Base-by-base conservation (phyloP, 2,797 vertebrate genomes). In the Heliangelus exortis region DNA sequence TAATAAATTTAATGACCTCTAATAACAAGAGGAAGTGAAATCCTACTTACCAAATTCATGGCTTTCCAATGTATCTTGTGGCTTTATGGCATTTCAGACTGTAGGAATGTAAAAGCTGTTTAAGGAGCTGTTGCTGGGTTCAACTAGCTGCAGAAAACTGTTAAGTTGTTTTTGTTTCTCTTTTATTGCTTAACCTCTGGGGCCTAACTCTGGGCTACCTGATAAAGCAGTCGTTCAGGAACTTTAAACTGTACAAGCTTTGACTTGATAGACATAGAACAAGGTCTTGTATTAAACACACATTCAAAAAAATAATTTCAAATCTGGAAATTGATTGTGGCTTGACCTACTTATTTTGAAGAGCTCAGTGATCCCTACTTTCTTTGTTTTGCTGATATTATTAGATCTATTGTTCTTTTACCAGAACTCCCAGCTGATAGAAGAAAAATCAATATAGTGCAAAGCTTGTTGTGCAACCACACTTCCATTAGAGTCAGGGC, bases 111-210 rank as follows among this genome's bases (percentile, higher is more conserved):
- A 96, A 92, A 96, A 94, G 83, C 29, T 21, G 77, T 94, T 97
- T 96, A 94, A 94, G 74, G 92, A 95, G 95, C 88, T 77, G 79
- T 88, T 96, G 57, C 94, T 82, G 81, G 75, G 61, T 96, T 97
- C 92, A 93, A 92, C 93, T 92, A 82, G 73, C 96, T 97, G 93
- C 93, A 92, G 90, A 94, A 97, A 97, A 96, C 92, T 85, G 92
- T 67, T 80, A 81, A 93, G 78, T 96, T 97, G 96, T 97, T 97
- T 97, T 97, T 96, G 90, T 97, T 97, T 97, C 94, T 96, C 82
- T 92, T 96, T 97, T 97, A 98, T 96, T 96, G 93, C 96, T 97
- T 97, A 93, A 97, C 90, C 97, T 96, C 95, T 78, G 86, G 95
- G 95, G 87, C 77, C 81, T 95, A 88, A 96, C 93, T 96, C 76